Percentiles rank a stretch among this genome's conserved stretches.
phyloP scores from a whole-genome alignment of 2,888 invertebrate genomes.

The Zhuqinia jingwanae region DNA sequence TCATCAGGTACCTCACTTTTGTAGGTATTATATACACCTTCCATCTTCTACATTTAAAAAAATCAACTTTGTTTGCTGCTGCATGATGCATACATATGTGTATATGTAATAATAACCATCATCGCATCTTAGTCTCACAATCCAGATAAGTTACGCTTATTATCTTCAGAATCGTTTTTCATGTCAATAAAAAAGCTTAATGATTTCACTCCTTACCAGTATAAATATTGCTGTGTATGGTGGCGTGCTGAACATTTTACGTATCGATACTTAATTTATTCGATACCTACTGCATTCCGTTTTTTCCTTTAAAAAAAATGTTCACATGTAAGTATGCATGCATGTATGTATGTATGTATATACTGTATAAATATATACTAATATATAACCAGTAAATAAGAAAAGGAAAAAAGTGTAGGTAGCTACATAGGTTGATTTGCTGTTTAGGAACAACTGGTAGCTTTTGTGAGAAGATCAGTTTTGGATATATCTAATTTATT shows the following conservation, averaged over 20 bases:
- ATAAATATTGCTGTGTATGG: neutral
- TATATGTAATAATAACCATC: constrained; percentile 22
- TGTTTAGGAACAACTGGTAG: constrained; percentile 51
- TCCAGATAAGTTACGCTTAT: constrained; percentile 70
- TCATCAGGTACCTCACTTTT: neutral
- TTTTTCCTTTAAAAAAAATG: too few species aligned
- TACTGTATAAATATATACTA: neutral
- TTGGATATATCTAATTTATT: constrained; percentile 61
- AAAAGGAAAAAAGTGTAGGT: constrained; percentile 8
- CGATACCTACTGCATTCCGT: constrained; percentile 22
- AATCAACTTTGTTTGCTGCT: neutral
- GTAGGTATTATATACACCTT: neutral
- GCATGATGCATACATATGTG: too few species aligned
- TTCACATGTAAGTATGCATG: too few species aligned
- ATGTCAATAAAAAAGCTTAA: constrained; percentile 64
- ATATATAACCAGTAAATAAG: too few species aligned
- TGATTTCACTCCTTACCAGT: constrained; percentile 41
- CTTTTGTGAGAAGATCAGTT: constrained; percentile 37
- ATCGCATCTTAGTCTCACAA: constrained; percentile 24
- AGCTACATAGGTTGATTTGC: neutral
- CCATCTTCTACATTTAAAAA: constrained; percentile 1
- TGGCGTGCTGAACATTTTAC: constrained; percentile 1
- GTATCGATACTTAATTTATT: constrained; percentile 35
- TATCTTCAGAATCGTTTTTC: constrained; percentile 61
- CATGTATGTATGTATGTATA: neutral